Percentiles rank a stretch among this genome's conserved stretches.
Conservation (phyloP, 2,888 invertebrate genomes). For the Ophion ventricosus region DNA sequence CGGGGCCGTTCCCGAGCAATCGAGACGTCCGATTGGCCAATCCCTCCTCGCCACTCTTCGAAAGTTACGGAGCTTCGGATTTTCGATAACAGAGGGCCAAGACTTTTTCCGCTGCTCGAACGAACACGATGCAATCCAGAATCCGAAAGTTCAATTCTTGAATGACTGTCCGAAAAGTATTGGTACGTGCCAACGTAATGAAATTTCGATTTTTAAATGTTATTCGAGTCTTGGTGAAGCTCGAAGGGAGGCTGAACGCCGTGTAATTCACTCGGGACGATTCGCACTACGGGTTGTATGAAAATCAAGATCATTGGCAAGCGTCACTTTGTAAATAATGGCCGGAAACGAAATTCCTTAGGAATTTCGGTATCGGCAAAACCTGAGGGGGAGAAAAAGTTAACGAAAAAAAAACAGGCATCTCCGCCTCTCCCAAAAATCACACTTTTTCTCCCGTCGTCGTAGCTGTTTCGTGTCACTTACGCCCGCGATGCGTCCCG, state of each 20-base stretch:
- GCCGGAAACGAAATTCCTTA: background rate
- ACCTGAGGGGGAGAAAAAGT: background rate
- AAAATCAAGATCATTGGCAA: background rate
- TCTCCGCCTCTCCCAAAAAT: background rate
- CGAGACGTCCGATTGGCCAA: background rate
- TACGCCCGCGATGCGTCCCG: constrained; percentile 28
- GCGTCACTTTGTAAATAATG: background rate
- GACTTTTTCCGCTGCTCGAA: too few species aligned
- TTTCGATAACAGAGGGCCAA: too few species aligned
- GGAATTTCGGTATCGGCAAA: background rate
- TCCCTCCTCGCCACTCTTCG: too few species aligned
- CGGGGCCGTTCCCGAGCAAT: background rate
- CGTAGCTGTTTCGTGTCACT: constrained; percentile 42
- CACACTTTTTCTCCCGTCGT: constrained; percentile 9
- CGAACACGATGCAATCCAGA: too few species aligned
- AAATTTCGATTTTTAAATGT: too few species aligned
- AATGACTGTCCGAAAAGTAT: too few species aligned
- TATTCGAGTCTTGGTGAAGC: too few species aligned
- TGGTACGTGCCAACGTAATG: too few species aligned
- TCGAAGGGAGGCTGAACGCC: too few species aligned
- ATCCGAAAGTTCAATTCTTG: too few species aligned
- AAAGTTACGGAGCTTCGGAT: too few species aligned
- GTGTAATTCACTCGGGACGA: background rate
- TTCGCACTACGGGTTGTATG: background rate
- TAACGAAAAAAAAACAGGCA: background rate